Conservation (phyloP, 2,888 invertebrate species). For the Auanema sp. region DNA sequence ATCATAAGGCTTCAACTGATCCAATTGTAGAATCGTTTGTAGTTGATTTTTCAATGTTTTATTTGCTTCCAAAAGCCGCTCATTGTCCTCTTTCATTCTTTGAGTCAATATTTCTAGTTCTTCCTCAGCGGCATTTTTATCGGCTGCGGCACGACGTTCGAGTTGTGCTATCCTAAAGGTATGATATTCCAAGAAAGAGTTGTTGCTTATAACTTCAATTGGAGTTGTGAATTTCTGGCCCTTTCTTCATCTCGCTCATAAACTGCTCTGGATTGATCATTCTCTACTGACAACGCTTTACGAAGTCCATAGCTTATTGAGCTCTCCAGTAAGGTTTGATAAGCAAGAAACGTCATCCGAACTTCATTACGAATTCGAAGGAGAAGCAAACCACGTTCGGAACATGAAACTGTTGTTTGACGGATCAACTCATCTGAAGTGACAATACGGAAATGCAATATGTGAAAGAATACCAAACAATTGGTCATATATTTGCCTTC, state of each 20-base stretch:
- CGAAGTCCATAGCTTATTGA: slow-evolving; percentile 91
- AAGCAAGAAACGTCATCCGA: slow-evolving; percentile 92
- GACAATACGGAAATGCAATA: background rate
- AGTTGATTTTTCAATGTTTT: slow-evolving; percentile 56
- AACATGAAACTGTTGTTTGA: slow-evolving; percentile 93
- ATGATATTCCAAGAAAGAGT: background rate
- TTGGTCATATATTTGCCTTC: slow-evolving; percentile 55
- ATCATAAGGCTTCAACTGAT: slow-evolving; percentile 12
- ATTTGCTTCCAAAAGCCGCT: slow-evolving; percentile 54
- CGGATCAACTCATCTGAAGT: slow-evolving; percentile 79
- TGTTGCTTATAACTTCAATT: slow-evolving; percentile 5
- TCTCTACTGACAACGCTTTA: slow-evolving; percentile 90
- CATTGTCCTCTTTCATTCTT: slow-evolving; percentile 58
- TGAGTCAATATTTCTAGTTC: slow-evolving; percentile 57
- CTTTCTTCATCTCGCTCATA: slow-evolving; percentile 39
- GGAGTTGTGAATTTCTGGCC: slow-evolving; percentile 35
- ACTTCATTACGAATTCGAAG: slow-evolving; percentile 91
- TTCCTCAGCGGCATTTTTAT: slow-evolving; percentile 52
- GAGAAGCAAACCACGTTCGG: slow-evolving; percentile 89
- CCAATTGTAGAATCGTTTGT: slow-evolving; percentile 60
- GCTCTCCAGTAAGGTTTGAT: slow-evolving; percentile 93
- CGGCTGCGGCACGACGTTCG: slow-evolving; percentile 51
- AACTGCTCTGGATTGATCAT: slow-evolving; percentile 65
- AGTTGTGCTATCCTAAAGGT: slow-evolving; percentile 49
- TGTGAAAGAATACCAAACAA: slow-evolving; percentile 45